Percentiles rank a stretch among this genome's conserved stretches.
Evolutionary conservation across 2,797 vertebrate genomes (phyloP).

Genomic region (Protonibea diacanthus): DNA sequence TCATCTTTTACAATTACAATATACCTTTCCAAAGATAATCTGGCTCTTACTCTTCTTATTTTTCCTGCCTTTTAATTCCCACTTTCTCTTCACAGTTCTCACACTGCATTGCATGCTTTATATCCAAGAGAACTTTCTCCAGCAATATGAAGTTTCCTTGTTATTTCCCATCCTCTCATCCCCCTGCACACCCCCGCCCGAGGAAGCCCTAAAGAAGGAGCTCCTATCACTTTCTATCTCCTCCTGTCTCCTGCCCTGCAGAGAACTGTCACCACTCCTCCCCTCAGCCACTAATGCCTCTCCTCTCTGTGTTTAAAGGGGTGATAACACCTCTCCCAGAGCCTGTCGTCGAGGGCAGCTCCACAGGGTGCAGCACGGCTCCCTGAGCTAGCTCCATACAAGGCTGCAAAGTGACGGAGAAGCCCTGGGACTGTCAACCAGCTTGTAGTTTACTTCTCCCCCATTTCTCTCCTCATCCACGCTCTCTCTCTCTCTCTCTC

Average conservation of each 20-base stretch:
- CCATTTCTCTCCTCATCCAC: slow-evolving; percentile 61
- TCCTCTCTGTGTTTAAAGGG: slow-evolving; percentile 72
- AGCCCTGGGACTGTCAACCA: slow-evolving; percentile 60
- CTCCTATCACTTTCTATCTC: slow-evolving; percentile 61
- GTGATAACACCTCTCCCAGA: slow-evolving; percentile 73
- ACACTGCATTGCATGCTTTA: slow-evolving; percentile 5
- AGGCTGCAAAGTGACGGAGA: slow-evolving; percentile 72
- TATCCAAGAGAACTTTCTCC: slow-evolving; percentile 44
- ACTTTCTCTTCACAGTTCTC: slow-evolving; percentile 1
- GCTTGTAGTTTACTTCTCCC: slow-evolving; percentile 67
- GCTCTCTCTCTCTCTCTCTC: slow-evolving; percentile 42
- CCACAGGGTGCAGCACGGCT: slow-evolving; percentile 40
- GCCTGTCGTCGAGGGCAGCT: slow-evolving; percentile 55
- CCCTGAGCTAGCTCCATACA: slow-evolving; percentile 44
- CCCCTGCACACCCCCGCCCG: slow-evolving; percentile 19
- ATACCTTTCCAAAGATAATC: not conserved
- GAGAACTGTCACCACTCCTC: slow-evolving; percentile 75
- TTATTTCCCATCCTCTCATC: slow-evolving; percentile 14
- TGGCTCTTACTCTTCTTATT: not conserved
- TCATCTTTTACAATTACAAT: not conserved
- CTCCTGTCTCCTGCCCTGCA: slow-evolving; percentile 65
- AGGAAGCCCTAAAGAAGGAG: slow-evolving; percentile 60
- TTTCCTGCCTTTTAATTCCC: not conserved
- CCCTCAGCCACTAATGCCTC: slow-evolving; percentile 74
- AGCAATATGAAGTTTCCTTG: slow-evolving; percentile 39